Conservation (phyloP, 64 coral and sea anemone genomes). For the Actinia tenebrosa region DNA sequence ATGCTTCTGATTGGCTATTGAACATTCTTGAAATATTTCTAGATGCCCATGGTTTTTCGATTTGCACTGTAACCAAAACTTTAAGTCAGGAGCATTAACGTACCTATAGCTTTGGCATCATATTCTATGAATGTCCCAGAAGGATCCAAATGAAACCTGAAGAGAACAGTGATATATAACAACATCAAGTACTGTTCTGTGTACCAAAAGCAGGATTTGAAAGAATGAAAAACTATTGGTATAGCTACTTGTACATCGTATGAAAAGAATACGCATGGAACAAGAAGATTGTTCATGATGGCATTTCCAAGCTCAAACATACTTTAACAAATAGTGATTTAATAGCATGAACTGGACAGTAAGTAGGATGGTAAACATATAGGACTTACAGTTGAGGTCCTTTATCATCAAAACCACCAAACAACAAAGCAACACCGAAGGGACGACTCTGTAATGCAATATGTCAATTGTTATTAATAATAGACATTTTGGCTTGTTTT, state of each 20-base stretch:
- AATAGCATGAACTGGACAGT: too few relatives aligned
- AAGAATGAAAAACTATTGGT: not conserved
- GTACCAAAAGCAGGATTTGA: not conserved
- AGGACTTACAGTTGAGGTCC: conserved; percentile 89
- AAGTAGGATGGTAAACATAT: not conserved
- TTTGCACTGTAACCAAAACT: too few relatives aligned
- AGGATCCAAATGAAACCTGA: conserved; percentile 91
- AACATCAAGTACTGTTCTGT: too few relatives aligned
- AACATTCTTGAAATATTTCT: too few relatives aligned
- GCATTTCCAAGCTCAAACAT: too few relatives aligned
- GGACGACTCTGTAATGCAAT: conserved; percentile 76
- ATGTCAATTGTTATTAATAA: not conserved
- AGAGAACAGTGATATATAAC: not conserved
- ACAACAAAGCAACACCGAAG: conserved; percentile 96
- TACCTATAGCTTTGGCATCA: conserved; percentile 99
- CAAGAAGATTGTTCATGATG: too few relatives aligned
- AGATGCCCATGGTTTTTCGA: too few relatives aligned
- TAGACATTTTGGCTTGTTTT: not conserved
- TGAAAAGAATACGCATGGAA: too few relatives aligned
- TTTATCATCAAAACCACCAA: conserved; percentile 96
- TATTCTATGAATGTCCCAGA: conserved; percentile 99
- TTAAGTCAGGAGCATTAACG: not conserved
- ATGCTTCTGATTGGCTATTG: too few relatives aligned
- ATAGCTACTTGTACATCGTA: too few relatives aligned
- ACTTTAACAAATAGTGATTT: too few relatives aligned